phyloP scores from a whole-genome alignment of 2,113 vertebrate species.

The Chionodraco myersi region DNA sequence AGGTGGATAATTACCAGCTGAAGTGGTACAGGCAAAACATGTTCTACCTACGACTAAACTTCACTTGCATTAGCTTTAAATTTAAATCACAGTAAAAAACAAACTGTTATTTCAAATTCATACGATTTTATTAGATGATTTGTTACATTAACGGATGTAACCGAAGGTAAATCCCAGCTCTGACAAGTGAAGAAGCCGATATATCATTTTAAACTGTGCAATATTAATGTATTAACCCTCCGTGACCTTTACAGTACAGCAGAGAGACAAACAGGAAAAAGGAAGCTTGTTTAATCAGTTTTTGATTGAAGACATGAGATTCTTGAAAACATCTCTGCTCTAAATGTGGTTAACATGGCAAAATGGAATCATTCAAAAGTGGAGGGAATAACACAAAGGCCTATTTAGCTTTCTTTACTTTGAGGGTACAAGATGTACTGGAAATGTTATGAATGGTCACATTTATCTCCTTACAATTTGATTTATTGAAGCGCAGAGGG shows the following conservation, averaged over 20 bases:
- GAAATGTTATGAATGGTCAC: slow-evolving; percentile 38
- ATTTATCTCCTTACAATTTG: slow-evolving; percentile 24
- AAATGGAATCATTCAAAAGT: slow-evolving; percentile 37
- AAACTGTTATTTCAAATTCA: no score
- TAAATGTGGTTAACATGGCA: slow-evolving; percentile 1
- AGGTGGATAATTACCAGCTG: slow-evolving; percentile 37
- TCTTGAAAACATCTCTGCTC: not conserved
- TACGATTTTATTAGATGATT: no score
- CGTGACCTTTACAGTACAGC: not conserved
- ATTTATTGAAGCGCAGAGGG: not conserved
- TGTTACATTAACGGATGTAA: no score
- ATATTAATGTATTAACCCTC: not conserved
- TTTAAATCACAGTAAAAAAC: not conserved
- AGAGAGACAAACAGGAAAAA: not conserved
- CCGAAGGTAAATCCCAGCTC: not conserved
- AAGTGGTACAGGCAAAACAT: not conserved
- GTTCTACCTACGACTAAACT: not conserved
- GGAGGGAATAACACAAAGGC: slow-evolving; percentile 22
- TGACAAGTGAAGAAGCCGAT: not conserved
- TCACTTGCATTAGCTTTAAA: not conserved
- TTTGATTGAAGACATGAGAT: slow-evolving; percentile 7
- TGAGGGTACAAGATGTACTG: not conserved
- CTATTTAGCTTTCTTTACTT: slow-evolving; percentile 1
- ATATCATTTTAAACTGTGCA: not conserved
- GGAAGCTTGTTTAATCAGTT: not conserved